Evolutionary conservation across 1,140 invertebrate genomes (phyloP), one percentile per base, ranked within the genome.

Genomic region (Oedothorax gibbosus): DNA sequence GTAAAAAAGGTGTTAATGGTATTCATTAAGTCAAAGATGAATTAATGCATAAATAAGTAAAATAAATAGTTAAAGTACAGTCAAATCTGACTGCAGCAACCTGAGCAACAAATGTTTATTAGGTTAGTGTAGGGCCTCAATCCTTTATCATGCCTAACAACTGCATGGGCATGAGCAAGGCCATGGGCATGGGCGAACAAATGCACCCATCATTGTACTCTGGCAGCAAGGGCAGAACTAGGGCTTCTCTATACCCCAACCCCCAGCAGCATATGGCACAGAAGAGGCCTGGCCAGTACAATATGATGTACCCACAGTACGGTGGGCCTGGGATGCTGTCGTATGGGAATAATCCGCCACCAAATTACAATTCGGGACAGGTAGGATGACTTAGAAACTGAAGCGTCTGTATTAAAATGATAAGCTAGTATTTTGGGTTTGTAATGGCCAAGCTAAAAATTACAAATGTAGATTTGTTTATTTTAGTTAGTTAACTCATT

Each of bases 191-290:
- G 81, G 53, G 80, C 10, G 69, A 57, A 21, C 65, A 69, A 49
- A 57, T 76, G 11, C 72, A 84, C 53, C 85, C 87, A 62, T 88
- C 91, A 80, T 65, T 83, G 76, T 80, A 80, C 53, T 68, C 79
- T 69, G 73, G 72, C 64, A 69, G 60, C 21, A 80, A 78, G 68
- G 62, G 62, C 21, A 91, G 91, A 69, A 92, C 94, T 86, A 91
- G 95, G 88, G 92, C 95, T 90, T 91, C 94, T 51, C 95, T 95
- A 0, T 96, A 96, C 90, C 83, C 83, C n/a, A 71, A 60, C 56
- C 83, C 83, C 35, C 82, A 84, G 62, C 79, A 82, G 69, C 81
- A 83, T 51, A 68, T 83, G 60, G 71, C 60, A 18, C 81, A 83
- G 21, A 85, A 85, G 35, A 85, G 83, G 75, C 83, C 83, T 49